These are phyloP conservation scores for Cydia strobilella DNA, from an alignment of 1,140 invertebrate genomes.

Conservation along the genomic window DNA sequence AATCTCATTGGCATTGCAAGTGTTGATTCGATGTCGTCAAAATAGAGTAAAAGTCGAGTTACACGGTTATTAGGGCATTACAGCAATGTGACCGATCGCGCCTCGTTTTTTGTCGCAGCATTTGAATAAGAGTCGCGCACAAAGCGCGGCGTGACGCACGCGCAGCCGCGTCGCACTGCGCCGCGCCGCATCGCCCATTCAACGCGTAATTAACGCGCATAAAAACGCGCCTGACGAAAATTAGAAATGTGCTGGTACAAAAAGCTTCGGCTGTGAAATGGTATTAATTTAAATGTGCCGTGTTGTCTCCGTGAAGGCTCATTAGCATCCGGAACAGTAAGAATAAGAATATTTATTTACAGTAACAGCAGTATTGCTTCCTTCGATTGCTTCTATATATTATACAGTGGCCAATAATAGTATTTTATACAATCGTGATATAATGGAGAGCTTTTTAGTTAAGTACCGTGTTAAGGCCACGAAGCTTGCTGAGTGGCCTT, in stretches of 20 bases:
- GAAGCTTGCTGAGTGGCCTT: too few species aligned
- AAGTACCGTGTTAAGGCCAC: too few species aligned
- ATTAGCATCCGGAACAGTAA: not conserved
- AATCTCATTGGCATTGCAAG: not conserved
- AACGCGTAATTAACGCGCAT: slow-evolving; percentile 68
- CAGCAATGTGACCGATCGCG: slow-evolving; percentile 26
- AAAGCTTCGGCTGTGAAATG: slow-evolving; percentile 55
- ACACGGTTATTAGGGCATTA: slow-evolving; percentile 35
- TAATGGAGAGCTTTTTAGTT: too few species aligned
- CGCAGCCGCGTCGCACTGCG: slow-evolving; percentile 40
- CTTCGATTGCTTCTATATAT: not conserved
- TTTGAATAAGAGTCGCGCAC: slow-evolving; percentile 42
- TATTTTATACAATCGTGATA: too few species aligned
- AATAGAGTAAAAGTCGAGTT: slow-evolving; percentile 30
- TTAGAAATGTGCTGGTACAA: slow-evolving; percentile 70
- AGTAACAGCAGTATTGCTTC: not conserved
- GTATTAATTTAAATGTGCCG: slow-evolving; percentile 69
- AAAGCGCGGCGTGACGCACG: slow-evolving; percentile 56
- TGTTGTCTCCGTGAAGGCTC: slow-evolving; percentile 51
- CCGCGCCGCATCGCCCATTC: slow-evolving; percentile 51
- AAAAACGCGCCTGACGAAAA: slow-evolving; percentile 67
- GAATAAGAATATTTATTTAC: too few species aligned
- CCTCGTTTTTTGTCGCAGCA: slow-evolving; percentile 37
- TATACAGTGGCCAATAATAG: too few species aligned
- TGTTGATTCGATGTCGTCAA: not conserved